A percentile compares a stretch with the other conserved stretches of the same genome.
phyloP scores from a whole-genome alignment of 1,140 invertebrate genomes.

The Drosophila kikkawai region DNA sequence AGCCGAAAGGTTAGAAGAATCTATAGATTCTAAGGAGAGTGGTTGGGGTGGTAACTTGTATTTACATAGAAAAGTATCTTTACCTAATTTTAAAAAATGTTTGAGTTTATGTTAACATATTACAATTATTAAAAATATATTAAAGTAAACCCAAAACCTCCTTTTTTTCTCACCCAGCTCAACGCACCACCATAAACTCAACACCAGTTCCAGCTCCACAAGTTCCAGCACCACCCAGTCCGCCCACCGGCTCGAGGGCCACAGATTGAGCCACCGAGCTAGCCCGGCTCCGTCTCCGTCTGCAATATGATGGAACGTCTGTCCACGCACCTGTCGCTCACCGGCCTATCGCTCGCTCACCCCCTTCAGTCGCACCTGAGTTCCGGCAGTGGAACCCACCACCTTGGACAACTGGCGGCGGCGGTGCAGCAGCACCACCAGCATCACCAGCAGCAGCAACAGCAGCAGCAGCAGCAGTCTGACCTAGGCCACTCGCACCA shows the following conservation, averaged over 20 bases:
- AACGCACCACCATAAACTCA: constrained; percentile 42
- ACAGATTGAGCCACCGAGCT: constrained; percentile 34
- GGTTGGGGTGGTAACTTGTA: background rate
- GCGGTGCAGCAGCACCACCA: constrained; percentile 77
- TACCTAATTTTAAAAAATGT: background rate
- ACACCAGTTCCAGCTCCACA: constrained; percentile 34
- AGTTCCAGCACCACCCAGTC: constrained; percentile 33
- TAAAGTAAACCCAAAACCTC: too few relatives aligned
- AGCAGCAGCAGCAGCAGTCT: constrained; percentile 57
- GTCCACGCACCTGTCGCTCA: constrained; percentile 83
- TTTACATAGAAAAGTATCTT: background rate
- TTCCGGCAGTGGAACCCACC: constrained; percentile 71
- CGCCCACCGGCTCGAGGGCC: constrained; percentile 33
- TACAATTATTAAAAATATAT: too few relatives aligned
- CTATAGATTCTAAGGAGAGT: background rate
- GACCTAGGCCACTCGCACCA: constrained; percentile 67
- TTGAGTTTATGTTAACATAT: too few relatives aligned
- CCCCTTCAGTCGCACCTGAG: constrained; percentile 78
- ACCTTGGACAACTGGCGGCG: constrained; percentile 71
- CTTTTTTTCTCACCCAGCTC: background rate
- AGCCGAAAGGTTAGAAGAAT: background rate
- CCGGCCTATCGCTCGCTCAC: constrained; percentile 84
- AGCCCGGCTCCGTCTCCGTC: constrained; percentile 45
- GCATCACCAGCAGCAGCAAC: constrained; percentile 64
- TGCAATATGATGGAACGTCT: constrained; percentile 85